Base-by-base conservation (phyloP, 1,140 invertebrate genomes). In the Phenacoccus solenopsis region DNA sequence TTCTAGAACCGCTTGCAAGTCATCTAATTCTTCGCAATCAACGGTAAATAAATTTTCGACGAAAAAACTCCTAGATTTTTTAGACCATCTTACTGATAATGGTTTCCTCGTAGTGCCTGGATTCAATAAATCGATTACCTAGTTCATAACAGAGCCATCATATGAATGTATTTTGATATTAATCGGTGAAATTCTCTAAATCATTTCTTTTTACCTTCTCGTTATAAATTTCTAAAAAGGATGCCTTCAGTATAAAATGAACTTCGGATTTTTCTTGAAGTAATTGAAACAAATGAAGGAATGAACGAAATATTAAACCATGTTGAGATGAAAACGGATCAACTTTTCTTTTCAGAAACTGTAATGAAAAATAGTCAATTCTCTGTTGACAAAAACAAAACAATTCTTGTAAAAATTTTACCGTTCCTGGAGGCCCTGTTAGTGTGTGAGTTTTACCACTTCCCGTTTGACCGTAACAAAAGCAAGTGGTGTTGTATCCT, bases 391-490 rank as follows among this genome's bases (percentile, higher is more conserved):
- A 9, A 49, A 49, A 49, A 49, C 20, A 49, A 49, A 32, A 49
- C 16, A 9, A 49, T 5, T 5, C 20, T 49, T 69, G 21, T 35
- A 13, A 4, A 49, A 16, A 28, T 16, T 10, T 76, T 80, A 93
- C 91, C 81, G 93, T 79, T 75, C 88, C 86, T 1, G 90, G 93
- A 64, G 93, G 94, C 69, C 94, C 94, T 0, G 94, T 96, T 59
- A 98, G 84, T 0, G 94, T 96, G 77, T 94, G 93, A 0, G 95
- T 98, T 81, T 98, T 98, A 12, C 95, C 95, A 76, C 91, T 94
- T 22, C 95, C 95, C 0, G 95, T 98, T 80, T 98, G 95, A 56
- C 96, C 96, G 80, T 98, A 98, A 76, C 96, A 97, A 78, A 96
- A 92, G 10, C 87, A 87, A 1, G 96, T 98, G 72, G 92, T 92